These are phyloP conservation scores for Dendrocincla fuliginosa DNA, from an alignment of 2,797 vertebrate species.

Conservation along the genomic window DNA sequence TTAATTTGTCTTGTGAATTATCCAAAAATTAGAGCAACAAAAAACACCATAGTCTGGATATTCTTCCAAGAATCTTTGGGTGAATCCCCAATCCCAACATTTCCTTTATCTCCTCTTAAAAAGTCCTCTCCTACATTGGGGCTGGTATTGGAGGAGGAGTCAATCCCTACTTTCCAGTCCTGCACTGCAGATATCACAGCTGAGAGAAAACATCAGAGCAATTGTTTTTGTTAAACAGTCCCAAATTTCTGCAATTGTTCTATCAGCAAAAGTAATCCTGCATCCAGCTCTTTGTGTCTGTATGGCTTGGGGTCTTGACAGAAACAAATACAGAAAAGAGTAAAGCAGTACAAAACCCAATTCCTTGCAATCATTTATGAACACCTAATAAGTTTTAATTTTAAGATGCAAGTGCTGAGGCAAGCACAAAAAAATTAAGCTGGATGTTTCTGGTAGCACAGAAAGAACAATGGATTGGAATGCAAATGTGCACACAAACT, in stretches of 20 bases:
- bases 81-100: not conserved
- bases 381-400: conserved; percentile 22
- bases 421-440: conserved; percentile 48
- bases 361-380: not conserved
- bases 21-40: not conserved
- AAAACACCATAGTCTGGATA: not conserved
- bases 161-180: not conserved
- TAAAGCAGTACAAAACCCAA: not conserved
- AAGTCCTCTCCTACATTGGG: not conserved
- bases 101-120: not conserved
- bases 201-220: not conserved
- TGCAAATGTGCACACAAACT: conserved; percentile 57
- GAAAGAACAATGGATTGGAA: conserved; percentile 44
- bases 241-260: not conserved
- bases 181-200: not conserved
- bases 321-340: not conserved
- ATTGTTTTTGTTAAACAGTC: not conserved
- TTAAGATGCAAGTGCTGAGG: conserved; percentile 24
- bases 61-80: conserved; percentile 5
- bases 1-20: not conserved
- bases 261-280: not conserved
- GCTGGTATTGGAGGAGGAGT: not conserved
- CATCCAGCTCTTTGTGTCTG: not conserved
- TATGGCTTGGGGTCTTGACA: not conserved
- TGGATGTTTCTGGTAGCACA: conserved; percentile 4